Base-by-base conservation (phyloP, 2,888 invertebrate genomes). In the Thyatira batis region DNA sequence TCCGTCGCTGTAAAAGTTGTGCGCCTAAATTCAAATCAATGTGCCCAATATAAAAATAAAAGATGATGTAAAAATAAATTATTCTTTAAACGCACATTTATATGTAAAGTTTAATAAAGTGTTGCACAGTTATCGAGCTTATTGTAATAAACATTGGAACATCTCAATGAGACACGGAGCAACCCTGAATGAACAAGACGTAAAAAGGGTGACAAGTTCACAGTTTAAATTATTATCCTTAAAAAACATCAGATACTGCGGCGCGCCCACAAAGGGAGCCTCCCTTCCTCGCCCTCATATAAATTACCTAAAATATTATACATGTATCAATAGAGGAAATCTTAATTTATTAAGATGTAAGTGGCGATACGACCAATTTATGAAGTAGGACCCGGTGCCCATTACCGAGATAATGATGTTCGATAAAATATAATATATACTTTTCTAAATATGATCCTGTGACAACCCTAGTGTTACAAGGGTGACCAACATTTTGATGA, bases 341-440 rank as follows among this genome's bases (percentile, higher is more conserved):
- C 83, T 84, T 83, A 79, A 89, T 87, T 88, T 88, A 88, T 87
- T 84, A 82, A 85, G 88, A 88, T 87, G 84, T 80, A 73, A 70
- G 68, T 73, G 63, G 72, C 75, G 86, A 85, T 86, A 83, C 76
- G 63, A 73, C 66, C 75, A 80, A 87, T 84, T 87, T 87, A 87
- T 84, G 78, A 80, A 81, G 76, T 73, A 69, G 76, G 71, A 67
- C 61, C 65, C 75, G 67, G 57, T 65, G 69, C 61, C 79, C 71
- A 79, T 84, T 84, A 84, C 63, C 30, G 57, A 79, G 85, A 84
- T 87, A 83, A 82, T 85, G 78, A 76, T 54, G 59, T 57, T 56
- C 70, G 87, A 86, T 85, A 83, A 74, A 76, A 65, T 66, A 56
- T 62, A 46, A 55, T 67, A 67, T 65, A 28, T 48, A 27, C 10